These are phyloP conservation scores for Coregonus clupeaformis DNA, from an alignment of 2,113 vertebrate genomes.

Conservation along the genomic window DNA sequence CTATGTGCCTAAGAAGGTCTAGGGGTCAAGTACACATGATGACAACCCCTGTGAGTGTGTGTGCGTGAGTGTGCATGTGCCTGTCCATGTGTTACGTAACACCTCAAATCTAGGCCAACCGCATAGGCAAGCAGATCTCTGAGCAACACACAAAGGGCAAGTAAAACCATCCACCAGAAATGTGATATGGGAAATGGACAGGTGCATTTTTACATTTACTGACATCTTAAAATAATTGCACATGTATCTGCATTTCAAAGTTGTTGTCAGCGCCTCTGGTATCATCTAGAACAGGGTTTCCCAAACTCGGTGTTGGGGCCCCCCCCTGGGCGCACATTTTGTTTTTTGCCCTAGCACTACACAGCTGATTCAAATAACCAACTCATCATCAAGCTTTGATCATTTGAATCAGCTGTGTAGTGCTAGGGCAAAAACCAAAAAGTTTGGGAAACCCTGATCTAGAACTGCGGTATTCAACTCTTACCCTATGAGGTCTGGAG, in stretches of 20 bases:
- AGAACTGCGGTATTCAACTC: too few relatives aligned
- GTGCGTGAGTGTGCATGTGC: not conserved
- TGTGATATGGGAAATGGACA: not conserved
- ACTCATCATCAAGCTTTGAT: too few relatives aligned
- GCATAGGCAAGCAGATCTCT: not conserved
- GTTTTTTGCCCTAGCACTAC: too few relatives aligned
- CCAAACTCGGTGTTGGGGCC: too few relatives aligned
- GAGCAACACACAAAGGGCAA: conserved; percentile 13
- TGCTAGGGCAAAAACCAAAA: too few relatives aligned
- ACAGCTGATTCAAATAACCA: too few relatives aligned
- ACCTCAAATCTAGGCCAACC: not conserved
- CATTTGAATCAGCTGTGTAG: too few relatives aligned
- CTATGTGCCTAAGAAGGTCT: not conserved
- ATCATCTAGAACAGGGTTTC: not conserved
- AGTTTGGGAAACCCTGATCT: too few relatives aligned
- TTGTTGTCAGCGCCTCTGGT: not conserved
- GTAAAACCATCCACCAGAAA: conserved; percentile 8
- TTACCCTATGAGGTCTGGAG: too few relatives aligned
- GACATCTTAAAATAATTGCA: conserved; percentile 31
- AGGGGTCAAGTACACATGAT: too few relatives aligned
- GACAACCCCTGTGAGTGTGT: not conserved
- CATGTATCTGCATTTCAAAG: conserved; percentile 4
- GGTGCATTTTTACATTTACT: conserved; percentile 18
- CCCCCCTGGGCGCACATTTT: too few relatives aligned
- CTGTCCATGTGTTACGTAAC: not conserved